Base-by-base conservation (phyloP, 2,113 vertebrate species). In the Bubo blakistoni region DNA sequence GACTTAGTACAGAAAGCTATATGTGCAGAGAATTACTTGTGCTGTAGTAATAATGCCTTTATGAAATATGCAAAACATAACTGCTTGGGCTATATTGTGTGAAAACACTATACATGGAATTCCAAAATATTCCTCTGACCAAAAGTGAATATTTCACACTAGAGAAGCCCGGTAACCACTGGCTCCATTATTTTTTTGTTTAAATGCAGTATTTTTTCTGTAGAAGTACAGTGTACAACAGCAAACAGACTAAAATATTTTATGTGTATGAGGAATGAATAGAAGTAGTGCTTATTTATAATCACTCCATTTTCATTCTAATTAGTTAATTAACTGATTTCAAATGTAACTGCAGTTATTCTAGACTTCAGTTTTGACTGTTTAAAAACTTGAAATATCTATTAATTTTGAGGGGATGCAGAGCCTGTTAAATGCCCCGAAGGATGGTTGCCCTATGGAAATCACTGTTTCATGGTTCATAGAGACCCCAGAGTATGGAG, bases 401-500 rank as follows among this genome's bases (percentile, higher is more conserved):
- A 9, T 97, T 67, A 55, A 69, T 82, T 87, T 86, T 62, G 76
- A 99, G 98, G 76, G 81, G 97, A 52, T 49, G 86, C 95, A 79
- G 96, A 98, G 58, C 98, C 98, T 26, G 96, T 88, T 62, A 97
- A 96, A 96, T 99, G 99, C 72, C 98, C 98, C 46, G 94, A 42
- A 86, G 98, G 97, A 85, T 99, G 99, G 99, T 59, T 98, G 91
- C 98, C 98, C 6, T 99, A 99, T 52, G 96, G 97, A 71, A 98
- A 98, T 15, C 94, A 98, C 92, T 99, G 99, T 87, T 99, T 99
- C 95, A 95, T 84, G 92, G 92, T 99, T 92, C 92, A 98, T 10
- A 98, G 98, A 88, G 98, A 90, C 7, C 96, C 92, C 70, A 98
- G 97, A 92, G 98, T 96, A 38, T 99, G 99, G 98, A 98, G 62